Evolutionary conservation across 2,888 invertebrate species (phyloP).

Genomic region (Julus scanicus): DNA sequence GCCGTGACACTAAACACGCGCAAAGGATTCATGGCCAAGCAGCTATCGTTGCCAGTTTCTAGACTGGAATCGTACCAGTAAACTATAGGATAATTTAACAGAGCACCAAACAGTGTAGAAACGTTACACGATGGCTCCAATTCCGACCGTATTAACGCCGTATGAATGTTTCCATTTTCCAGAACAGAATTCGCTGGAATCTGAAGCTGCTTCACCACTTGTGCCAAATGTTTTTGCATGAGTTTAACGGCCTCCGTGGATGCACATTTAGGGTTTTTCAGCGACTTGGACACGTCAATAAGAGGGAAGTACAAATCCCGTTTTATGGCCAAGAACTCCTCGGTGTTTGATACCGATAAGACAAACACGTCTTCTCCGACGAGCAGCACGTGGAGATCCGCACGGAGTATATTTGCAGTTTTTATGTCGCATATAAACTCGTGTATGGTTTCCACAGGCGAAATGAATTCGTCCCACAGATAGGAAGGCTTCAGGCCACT

Average conservation of each 20-base stretch:
- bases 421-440: slow-evolving; percentile 44
- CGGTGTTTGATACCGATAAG: background rate
- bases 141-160: background rate
- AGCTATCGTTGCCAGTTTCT: slow-evolving; percentile 20
- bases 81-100: slow-evolving; percentile 64
- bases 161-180: background rate
- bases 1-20: slow-evolving; percentile 25
- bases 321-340: background rate
- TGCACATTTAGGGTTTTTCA: slow-evolving; percentile 47
- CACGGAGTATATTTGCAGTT: background rate
- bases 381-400: slow-evolving; percentile 1
- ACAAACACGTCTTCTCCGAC: slow-evolving; percentile 55
- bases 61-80: slow-evolving; percentile 61
- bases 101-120: slow-evolving; percentile 63
- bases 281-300: slow-evolving; percentile 44
- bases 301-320: background rate
- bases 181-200: background rate
- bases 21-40: slow-evolving; percentile 52
- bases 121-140: slow-evolving; percentile 61
- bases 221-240: background rate
- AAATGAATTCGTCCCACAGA: slow-evolving; percentile 62
- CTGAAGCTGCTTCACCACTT: slow-evolving; percentile 48
- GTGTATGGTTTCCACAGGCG: slow-evolving; percentile 58
- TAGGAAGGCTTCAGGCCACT: slow-evolving; percentile 62
- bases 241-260: background rate